Conservation (phyloP, 1,140 invertebrate genomes). For the Drosophila tropicalis region DNA sequence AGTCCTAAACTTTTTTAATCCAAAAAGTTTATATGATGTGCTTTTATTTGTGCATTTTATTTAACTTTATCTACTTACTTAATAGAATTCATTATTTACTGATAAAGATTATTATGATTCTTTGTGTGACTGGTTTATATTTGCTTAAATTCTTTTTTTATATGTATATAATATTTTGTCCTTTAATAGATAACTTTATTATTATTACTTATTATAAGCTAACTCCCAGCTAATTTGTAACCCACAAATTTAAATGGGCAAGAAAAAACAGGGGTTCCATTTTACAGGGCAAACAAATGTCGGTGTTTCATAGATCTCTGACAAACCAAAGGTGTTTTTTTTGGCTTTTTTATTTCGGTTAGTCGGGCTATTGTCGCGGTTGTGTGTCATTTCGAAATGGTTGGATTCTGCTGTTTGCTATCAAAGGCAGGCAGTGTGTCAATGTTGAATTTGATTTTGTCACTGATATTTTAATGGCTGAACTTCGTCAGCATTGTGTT, state of each 20-base stretch:
- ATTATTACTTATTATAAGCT: no score
- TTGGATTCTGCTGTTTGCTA: constrained; percentile 20
- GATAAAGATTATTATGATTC: no score
- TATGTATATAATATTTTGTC: no score
- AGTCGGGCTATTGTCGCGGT: constrained; percentile 24
- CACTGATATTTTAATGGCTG: constrained; percentile 57
- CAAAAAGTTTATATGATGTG: neutral
- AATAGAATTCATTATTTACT: no score
- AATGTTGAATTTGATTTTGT: constrained; percentile 38
- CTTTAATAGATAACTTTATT: no score
- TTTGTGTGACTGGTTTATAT: no score
- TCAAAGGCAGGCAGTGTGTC: constrained; percentile 9
- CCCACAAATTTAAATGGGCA: no score
- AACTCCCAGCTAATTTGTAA: no score
- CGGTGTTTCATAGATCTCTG: neutral
- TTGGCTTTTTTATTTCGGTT: constrained; percentile 4
- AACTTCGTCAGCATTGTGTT: constrained; percentile 31
- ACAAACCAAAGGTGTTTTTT: neutral
- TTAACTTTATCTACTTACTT: no score
- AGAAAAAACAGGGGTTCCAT: no score
- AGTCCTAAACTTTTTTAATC: neutral
- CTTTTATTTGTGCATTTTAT: no score
- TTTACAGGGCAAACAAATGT: neutral
- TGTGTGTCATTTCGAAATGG: constrained; percentile 15
- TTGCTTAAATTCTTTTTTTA: no score